A percentile compares a stretch with the other conserved stretches of the same genome.
Evolutionary conservation across 1,140 invertebrate genomes (phyloP).

Genomic region (Ephestia elutella): DNA sequence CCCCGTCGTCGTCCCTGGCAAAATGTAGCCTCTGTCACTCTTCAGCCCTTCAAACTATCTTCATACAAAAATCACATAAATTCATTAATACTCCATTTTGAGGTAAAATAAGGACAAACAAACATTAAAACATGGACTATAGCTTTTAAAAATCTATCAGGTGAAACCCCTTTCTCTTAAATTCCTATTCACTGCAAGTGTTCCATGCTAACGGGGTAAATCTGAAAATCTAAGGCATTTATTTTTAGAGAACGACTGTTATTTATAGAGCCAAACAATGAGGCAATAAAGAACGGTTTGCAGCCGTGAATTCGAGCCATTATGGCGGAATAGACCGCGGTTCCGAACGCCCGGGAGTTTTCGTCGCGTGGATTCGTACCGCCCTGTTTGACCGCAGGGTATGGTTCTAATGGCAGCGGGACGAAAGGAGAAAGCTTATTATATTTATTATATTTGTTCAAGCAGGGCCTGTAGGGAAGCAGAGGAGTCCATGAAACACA

Average conservation of each 20-base stretch:
- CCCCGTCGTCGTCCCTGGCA: too few species aligned
- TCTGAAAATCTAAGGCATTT: neutral
- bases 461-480: too few species aligned
- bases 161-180: neutral
- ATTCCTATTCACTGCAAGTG: neutral
- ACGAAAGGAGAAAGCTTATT: neutral
- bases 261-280: constrained; percentile 1
- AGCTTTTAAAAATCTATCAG: neutral
- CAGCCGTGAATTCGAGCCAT: constrained; percentile 2
- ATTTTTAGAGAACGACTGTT: neutral
- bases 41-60: too few species aligned
- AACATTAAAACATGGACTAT: too few species aligned
- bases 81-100: too few species aligned
- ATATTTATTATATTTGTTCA: neutral
- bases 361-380: neutral
- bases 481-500: too few species aligned
- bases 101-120: too few species aligned
- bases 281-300: constrained; percentile 3
- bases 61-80: too few species aligned
- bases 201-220: neutral
- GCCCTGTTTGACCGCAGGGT: constrained; percentile 5
- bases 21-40: too few species aligned
- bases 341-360: neutral
- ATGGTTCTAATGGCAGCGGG: neutral
- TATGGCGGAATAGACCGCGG: neutral